A percentile compares a stretch with the other conserved stretches of the same genome.
These are phyloP conservation scores for Orchestes rusci DNA, from an alignment of 2,888 invertebrate genomes.

Conservation along the genomic window DNA sequence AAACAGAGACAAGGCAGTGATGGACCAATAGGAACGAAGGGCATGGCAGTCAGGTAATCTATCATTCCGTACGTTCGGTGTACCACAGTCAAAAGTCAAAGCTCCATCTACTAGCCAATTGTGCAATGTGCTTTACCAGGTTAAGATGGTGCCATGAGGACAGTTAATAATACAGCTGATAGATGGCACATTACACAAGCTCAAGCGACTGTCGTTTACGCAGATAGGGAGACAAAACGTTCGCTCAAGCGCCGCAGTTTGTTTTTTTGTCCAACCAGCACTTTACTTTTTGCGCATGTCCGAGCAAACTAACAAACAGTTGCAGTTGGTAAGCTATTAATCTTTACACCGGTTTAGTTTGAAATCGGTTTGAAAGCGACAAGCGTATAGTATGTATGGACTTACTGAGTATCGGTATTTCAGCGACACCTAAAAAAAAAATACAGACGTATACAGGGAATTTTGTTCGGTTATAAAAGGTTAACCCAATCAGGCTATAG, in stretches of 20 bases:
- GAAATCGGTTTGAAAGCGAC: constrained; percentile 14
- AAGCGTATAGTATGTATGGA: constrained; percentile 18
- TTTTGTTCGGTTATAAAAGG: no score
- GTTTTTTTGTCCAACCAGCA: no score
- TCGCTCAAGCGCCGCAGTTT: no score
- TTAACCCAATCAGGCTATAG: no score
- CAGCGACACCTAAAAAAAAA: constrained; percentile 24
- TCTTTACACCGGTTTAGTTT: constrained; percentile 12
- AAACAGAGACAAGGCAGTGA: no score
- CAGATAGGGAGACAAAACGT: no score
- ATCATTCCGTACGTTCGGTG: no score
- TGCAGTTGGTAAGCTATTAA: constrained; percentile 25
- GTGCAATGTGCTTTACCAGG: neutral
- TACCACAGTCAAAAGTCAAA: no score
- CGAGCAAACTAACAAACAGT: constrained; percentile 13
- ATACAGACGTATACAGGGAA: neutral
- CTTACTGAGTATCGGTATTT: constrained; percentile 25
- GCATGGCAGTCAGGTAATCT: no score
- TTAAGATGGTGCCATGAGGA: constrained; percentile 19
- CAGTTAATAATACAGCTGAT: constrained; percentile 26
- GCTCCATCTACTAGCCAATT: neutral
- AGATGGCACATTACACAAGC: constrained; percentile 40
- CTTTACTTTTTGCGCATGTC: constrained; percentile 30
- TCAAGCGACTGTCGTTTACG: no score
- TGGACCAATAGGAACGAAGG: no score